Conservation (phyloP, 2,113 vertebrate genomes). For the Pterocles gutturalis region DNA sequence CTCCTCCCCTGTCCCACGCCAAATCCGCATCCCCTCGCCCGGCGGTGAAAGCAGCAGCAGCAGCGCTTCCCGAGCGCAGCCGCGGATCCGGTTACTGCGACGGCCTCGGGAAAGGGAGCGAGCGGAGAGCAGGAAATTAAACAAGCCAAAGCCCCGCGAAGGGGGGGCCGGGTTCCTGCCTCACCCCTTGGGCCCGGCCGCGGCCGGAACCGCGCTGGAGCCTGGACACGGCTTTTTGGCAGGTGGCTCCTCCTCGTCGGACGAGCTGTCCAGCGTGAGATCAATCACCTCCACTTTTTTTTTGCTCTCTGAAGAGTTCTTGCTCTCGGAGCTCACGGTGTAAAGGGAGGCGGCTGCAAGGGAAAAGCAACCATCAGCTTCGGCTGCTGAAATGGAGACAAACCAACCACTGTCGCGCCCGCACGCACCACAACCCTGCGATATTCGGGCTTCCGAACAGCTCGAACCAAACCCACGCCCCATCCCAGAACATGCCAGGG, state of each 20-base stretch:
- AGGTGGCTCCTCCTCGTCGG: constrained; percentile 69
- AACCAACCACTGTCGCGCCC: rapidly evolving
- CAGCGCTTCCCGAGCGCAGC: not conserved
- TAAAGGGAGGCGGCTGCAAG: constrained; percentile 58
- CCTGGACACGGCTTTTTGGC: constrained; percentile 70
- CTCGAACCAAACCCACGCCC: not conserved
- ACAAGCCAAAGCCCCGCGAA: not conserved
- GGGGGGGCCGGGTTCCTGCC: not conserved
- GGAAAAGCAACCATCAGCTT: not conserved
- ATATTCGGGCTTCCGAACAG: not conserved
- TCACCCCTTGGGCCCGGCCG: constrained; percentile 74
- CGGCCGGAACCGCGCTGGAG: not conserved
- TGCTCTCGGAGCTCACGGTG: constrained; percentile 53
- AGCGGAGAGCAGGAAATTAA: not conserved
- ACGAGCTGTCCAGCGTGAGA: constrained; percentile 79
- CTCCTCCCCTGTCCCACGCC: not conserved
- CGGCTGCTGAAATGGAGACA: rapidly evolving
- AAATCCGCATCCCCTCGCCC: not conserved
- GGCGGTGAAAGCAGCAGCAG: not conserved
- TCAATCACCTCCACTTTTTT: constrained; percentile 81
- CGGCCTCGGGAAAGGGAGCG: not conserved
- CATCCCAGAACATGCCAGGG: not conserved
- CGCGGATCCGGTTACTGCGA: rapidly evolving
- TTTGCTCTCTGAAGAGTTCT: constrained; percentile 44
- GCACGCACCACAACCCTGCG: not conserved